A percentile compares a stretch with the other conserved stretches of the same genome.
Conservation (phyloP, 2,888 invertebrate species). For the Stictocephala bisonia region DNA sequence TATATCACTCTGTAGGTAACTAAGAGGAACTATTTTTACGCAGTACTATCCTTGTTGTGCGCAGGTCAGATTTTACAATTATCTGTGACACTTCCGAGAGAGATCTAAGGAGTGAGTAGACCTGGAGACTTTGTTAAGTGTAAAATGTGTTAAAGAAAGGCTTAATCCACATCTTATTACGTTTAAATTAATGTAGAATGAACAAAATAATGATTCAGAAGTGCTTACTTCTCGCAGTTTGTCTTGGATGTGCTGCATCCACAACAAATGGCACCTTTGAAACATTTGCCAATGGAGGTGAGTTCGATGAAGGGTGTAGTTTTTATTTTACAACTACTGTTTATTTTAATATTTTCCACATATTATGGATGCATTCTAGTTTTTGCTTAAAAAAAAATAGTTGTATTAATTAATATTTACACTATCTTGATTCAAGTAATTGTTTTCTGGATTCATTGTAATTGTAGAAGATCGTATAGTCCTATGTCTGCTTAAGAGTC, state of each 20-base stretch:
- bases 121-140: neutral
- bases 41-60: constrained; percentile 41
- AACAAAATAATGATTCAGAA: constrained; percentile 43
- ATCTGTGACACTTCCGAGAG: constrained; percentile 12
- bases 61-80: constrained; percentile 45
- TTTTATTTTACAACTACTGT: constrained; percentile 4
- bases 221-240: constrained; percentile 43
- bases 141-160: constrained; percentile 30
- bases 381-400: too few species aligned
- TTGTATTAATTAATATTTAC: too few species aligned
- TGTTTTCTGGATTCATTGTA: too few species aligned
- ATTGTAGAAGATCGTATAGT: too few species aligned
- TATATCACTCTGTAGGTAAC: constrained; percentile 29
- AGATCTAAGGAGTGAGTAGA: constrained; percentile 5
- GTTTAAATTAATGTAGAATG: constrained; percentile 40
- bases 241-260: constrained; percentile 47
- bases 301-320: constrained; percentile 30
- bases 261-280: constrained; percentile 45
- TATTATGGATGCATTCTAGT: too few species aligned
- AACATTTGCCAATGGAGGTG: constrained; percentile 48
- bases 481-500: too few species aligned
- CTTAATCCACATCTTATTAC: constrained; percentile 1
- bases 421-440: too few species aligned
- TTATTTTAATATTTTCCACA: neutral
- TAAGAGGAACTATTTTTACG: constrained; percentile 44